Conservation (phyloP, 2,888 invertebrate species). For the Amaurobius ferox region DNA sequence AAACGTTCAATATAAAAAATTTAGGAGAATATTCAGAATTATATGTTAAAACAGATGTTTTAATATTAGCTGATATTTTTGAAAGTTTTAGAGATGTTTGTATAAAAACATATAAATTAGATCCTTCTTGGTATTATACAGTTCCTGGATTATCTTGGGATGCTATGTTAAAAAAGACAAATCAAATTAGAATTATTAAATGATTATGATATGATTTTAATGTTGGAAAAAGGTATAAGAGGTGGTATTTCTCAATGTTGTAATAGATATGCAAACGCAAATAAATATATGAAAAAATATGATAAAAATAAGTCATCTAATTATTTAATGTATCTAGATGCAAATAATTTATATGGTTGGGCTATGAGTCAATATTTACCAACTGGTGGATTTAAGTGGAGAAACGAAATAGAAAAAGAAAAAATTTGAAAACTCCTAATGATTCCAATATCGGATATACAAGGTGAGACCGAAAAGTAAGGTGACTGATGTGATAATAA, state of each 20-base stretch:
- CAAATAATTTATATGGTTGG: slow-evolving; percentile 73
- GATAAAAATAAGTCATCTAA: slow-evolving; percentile 36
- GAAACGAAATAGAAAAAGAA: background rate
- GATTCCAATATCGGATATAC: slow-evolving; percentile 27
- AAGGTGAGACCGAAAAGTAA: no score
- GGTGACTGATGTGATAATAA: no score
- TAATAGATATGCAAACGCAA: slow-evolving; percentile 44
- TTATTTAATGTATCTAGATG: slow-evolving; percentile 60
- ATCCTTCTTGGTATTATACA: slow-evolving; percentile 66
- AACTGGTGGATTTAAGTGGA: slow-evolving; percentile 42
- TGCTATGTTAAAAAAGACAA: slow-evolving; percentile 61
- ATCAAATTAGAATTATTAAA: slow-evolving; percentile 74
- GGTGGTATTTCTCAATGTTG: slow-evolving; percentile 56
- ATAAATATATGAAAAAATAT: slow-evolving; percentile 64
- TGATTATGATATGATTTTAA: slow-evolving; percentile 75
- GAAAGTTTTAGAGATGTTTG: slow-evolving; percentile 57
- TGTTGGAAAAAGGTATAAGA: slow-evolving; percentile 74
- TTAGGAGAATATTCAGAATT: slow-evolving; percentile 72
- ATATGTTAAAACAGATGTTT: slow-evolving; percentile 19
- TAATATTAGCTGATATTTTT: background rate
- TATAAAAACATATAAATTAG: slow-evolving; percentile 46
- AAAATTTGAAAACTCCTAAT: background rate
- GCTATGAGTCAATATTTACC: slow-evolving; percentile 64
- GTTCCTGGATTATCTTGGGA: slow-evolving; percentile 1
- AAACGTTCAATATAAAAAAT: slow-evolving; percentile 73